A percentile compares a stretch with the other conserved stretches of the same genome.
phyloP scores from a whole-genome alignment of 2,113 vertebrate genomes.

The Eptesicus fuscus region DNA sequence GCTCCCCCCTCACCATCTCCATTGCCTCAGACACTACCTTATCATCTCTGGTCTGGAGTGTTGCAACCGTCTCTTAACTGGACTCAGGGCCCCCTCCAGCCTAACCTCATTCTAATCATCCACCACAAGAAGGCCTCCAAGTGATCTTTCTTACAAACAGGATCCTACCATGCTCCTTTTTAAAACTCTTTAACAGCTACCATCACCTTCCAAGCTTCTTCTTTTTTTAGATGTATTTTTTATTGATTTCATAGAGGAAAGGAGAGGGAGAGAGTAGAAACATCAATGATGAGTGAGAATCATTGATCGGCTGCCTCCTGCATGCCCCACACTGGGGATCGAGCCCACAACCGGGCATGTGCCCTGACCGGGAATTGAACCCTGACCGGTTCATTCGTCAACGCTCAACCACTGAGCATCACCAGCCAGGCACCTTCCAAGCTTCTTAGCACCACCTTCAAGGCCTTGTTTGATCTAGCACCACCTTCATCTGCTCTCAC shows the following conservation, averaged over 20 bases:
- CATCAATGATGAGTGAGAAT: too few species aligned
- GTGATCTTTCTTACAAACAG: background rate
- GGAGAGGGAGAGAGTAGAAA: too few species aligned
- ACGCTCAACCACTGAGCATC: too few species aligned
- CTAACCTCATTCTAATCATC: background rate
- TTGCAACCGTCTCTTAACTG: background rate
- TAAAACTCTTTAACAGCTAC: background rate
- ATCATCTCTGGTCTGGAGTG: background rate
- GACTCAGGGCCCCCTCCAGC: background rate
- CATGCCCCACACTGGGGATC: too few species aligned
- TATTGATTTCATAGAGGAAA: too few species aligned
- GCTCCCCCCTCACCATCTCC: too few species aligned
- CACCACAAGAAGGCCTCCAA: background rate
- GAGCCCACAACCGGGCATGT: too few species aligned
- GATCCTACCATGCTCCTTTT: background rate
- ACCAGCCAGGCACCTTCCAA: background rate
- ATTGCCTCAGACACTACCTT: background rate
- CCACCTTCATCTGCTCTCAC: too few species aligned
- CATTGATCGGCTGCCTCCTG: too few species aligned
- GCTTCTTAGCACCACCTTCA: background rate
- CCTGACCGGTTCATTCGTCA: too few species aligned
- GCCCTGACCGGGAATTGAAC: too few species aligned
- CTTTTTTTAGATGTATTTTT: too few species aligned
- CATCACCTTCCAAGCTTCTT: background rate
- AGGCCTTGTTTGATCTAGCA: background rate